Base-by-base conservation (phyloP, 92 coral and sea anemone genomes). In the Zoanthus sansibaricus region DNA sequence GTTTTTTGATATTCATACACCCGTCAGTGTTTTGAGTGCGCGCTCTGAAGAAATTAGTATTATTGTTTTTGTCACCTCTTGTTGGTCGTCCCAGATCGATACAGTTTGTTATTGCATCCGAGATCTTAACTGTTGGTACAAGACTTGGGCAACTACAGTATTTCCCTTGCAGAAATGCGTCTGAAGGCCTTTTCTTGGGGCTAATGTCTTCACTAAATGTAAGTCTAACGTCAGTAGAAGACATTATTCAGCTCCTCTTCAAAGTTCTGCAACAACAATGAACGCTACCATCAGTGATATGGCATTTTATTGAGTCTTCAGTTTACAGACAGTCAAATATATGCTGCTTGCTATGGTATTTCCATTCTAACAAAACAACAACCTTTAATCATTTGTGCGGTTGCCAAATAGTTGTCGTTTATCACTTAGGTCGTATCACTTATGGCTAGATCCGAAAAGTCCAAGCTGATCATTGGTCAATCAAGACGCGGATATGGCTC, bases 131-230 rank as follows among this genome's bases (percentile, higher is more conserved):
- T 1, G 85, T 62, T 3, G 85, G 85, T 1, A 80, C 85, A 17
- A 80, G 75, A 7, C 85, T 80, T 15, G 85, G 85, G 21, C 85
- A 80, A 46, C 85, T 80, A 70, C 85, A 80, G 61, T 80, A 80
- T 17, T 30, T 80, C 30, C 85, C 85, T 80, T 80, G 85, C 48
- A 80, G 58, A 45, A 80, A 80, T 20, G 85, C 85, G 46, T 80
- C 85, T 3, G 75, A 67, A 44, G 25, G 70, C 25, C 46, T 80
- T 32, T 80, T 80, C 42, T 46, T 66, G 15, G 85, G 30, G 30
- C 85, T 58, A 21, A 80, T 6, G 75, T 80, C 75, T 66, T 80
- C 85, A 25, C 20, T 11, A 21, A 80, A 80, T 3, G 73, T 66
- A 31, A 80, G 85, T 7, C 85, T 80, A 9, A 80, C 14, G 62